These are phyloP conservation scores for Philereme vetulata DNA, from an alignment of 2,888 invertebrate genomes.

Conservation along the genomic window DNA sequence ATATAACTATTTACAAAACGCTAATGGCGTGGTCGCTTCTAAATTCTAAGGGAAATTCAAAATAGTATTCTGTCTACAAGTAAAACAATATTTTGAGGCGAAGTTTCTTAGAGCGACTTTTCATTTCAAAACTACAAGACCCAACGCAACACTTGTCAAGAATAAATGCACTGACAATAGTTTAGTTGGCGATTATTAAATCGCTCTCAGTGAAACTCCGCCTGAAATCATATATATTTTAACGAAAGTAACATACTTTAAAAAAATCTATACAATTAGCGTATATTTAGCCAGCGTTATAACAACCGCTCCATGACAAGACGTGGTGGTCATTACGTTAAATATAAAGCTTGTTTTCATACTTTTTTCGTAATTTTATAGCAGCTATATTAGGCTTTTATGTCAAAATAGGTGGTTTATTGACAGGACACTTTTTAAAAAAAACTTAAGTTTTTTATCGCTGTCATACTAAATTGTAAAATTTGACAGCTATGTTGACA, in stretches of 20 bases:
- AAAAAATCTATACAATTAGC: constrained; percentile 15
- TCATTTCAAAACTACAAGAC: not conserved
- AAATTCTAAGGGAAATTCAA: constrained; percentile 16
- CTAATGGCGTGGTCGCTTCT: constrained; percentile 55
- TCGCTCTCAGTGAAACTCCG: constrained; percentile 12
- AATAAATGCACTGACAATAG: constrained; percentile 22
- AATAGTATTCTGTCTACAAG: constrained; percentile 7
- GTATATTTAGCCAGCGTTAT: constrained; percentile 12
- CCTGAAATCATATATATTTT: constrained; percentile 17
- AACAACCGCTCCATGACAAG: constrained; percentile 52
- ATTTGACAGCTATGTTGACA: constrained; percentile 35
- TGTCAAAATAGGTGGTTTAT: constrained; percentile 15
- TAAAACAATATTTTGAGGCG: constrained; percentile 15
- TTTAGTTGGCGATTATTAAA: not conserved
- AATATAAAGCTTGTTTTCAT: constrained; percentile 78
- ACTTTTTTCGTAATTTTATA: constrained; percentile 21
- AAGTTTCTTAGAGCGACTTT: constrained; percentile 6
- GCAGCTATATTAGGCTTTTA: constrained; percentile 16
- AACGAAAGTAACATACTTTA: constrained; percentile 16
- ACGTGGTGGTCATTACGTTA: constrained; percentile 65
- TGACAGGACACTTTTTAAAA: not conserved
- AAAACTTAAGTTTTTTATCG: not conserved
- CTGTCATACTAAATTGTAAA: not conserved
- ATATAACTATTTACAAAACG: constrained; percentile 74
- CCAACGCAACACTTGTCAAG: constrained; percentile 2